A percentile compares a stretch with the other conserved stretches of the same genome.
These are phyloP conservation scores for Onthophagus taurus DNA, from an alignment of 1,140 invertebrate genomes.

Conservation along the genomic window DNA sequence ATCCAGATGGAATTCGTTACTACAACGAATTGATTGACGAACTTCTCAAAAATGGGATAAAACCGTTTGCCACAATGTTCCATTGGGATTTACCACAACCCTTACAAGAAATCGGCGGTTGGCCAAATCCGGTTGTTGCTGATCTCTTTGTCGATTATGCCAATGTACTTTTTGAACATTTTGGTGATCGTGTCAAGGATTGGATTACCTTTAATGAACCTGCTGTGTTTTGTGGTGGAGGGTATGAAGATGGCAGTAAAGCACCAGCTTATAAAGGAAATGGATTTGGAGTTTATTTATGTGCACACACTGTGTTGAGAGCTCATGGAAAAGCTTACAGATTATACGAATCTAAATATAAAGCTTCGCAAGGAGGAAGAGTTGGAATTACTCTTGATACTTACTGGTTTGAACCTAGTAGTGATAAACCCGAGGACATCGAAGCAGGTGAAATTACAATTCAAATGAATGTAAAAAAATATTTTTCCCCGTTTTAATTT, in stretches of 20 bases:
- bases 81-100: slow-evolving; percentile 47
- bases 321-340: slow-evolving; percentile 27
- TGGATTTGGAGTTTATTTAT: slow-evolving; percentile 26
- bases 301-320: slow-evolving; percentile 23
- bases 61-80: slow-evolving; percentile 46
- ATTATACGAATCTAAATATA: slow-evolving; percentile 27
- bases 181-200: slow-evolving; percentile 49
- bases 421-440: slow-evolving; percentile 33
- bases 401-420: slow-evolving; percentile 38
- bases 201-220: slow-evolving; percentile 71
- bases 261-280: slow-evolving; percentile 25
- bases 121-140: slow-evolving; percentile 49
- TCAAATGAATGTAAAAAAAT: slow-evolving; percentile 31
- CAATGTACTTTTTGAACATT: slow-evolving; percentile 44
- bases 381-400: slow-evolving; percentile 42
- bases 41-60: slow-evolving; percentile 45
- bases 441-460: slow-evolving; percentile 40
- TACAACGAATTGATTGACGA: slow-evolving; percentile 55
- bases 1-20: slow-evolving; percentile 50
- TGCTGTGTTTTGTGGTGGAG: slow-evolving; percentile 19
- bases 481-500: background rate
- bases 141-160: slow-evolving; percentile 54
- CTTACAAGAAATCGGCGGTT: slow-evolving; percentile 53
- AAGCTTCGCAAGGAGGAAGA: slow-evolving; percentile 15
- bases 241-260: slow-evolving; percentile 21